A percentile compares a stretch with the other conserved stretches of the same genome.
phyloP scores from a whole-genome alignment of 30 jellyfish, hydroid and myxozoan genomes.

The Clytia hemisphaerica region DNA sequence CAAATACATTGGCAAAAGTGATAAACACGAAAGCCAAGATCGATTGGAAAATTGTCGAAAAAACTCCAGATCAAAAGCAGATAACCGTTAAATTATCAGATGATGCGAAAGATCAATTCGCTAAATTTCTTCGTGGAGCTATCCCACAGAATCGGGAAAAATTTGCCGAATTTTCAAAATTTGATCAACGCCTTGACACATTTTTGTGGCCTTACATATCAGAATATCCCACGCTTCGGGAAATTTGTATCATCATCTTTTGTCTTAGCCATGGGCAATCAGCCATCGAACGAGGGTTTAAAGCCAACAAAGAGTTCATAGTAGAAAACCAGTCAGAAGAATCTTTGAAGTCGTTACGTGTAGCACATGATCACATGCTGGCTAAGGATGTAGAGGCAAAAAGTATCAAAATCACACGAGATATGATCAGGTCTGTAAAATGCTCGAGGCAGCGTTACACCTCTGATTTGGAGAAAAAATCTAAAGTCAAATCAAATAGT shows the following conservation, averaged over 20 bases:
- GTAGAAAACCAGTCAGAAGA: neutral
- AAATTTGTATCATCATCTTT: neutral
- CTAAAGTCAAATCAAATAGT: neutral
- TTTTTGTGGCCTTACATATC: neutral
- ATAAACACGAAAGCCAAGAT: no score
- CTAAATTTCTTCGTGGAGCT: neutral
- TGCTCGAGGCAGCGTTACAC: neutral
- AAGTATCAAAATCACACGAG: no score
- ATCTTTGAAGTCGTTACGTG: conserved; percentile 4
- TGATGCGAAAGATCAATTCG: neutral
- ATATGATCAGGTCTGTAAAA: neutral
- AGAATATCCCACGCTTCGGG: neutral
- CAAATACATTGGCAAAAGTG: no score
- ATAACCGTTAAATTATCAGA: neutral
- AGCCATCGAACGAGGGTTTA: conserved; percentile 20
- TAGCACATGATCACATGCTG: neutral
- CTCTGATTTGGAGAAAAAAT: no score
- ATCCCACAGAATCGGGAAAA: neutral
- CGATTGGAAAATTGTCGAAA: no score
- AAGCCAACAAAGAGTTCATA: conserved; percentile 8
- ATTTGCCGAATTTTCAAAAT: neutral
- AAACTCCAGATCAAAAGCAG: no score
- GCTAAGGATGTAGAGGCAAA: neutral
- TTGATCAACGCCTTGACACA: neutral
- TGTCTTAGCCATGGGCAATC: conserved; percentile 26